Conservation (phyloP, 2,113 vertebrate genomes). For the Hystrix cristata region DNA sequence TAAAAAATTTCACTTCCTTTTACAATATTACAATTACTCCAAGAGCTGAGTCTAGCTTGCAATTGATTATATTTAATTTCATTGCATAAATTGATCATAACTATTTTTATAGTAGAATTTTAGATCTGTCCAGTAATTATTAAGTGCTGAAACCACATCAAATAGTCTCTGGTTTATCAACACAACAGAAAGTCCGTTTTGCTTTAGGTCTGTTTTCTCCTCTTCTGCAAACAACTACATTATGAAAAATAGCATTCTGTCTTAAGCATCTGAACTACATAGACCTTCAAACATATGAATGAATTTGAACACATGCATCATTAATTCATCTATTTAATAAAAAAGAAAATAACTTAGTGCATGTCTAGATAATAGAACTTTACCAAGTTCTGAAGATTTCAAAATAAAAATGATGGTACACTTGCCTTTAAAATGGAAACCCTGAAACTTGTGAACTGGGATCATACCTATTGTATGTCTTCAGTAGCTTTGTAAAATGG, state of each 20-base stretch:
- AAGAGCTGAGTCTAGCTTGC: neutral
- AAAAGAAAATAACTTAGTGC: neutral
- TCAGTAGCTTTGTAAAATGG: neutral
- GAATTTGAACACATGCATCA: neutral
- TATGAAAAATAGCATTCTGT: conserved; percentile 5
- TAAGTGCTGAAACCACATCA: neutral
- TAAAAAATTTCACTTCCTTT: neutral
- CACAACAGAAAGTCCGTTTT: neutral
- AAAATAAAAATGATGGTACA: neutral
- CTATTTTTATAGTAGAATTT: conserved; percentile 7
- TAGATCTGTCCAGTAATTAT: neutral
- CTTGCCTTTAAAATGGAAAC: neutral
- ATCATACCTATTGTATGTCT: neutral
- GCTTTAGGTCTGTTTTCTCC: neutral
- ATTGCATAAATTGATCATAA: neutral
- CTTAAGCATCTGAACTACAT: neutral
- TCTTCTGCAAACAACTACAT: neutral
- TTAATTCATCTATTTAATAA: neutral
- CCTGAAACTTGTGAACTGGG: neutral
- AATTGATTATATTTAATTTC: neutral
- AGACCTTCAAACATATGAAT: conserved; percentile 7
- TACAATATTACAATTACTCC: neutral
- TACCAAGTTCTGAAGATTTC: neutral
- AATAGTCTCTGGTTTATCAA: neutral
- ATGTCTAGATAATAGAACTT: neutral